Conservation (phyloP, 2,888 invertebrate genomes). For the Eristalis intricaria region DNA sequence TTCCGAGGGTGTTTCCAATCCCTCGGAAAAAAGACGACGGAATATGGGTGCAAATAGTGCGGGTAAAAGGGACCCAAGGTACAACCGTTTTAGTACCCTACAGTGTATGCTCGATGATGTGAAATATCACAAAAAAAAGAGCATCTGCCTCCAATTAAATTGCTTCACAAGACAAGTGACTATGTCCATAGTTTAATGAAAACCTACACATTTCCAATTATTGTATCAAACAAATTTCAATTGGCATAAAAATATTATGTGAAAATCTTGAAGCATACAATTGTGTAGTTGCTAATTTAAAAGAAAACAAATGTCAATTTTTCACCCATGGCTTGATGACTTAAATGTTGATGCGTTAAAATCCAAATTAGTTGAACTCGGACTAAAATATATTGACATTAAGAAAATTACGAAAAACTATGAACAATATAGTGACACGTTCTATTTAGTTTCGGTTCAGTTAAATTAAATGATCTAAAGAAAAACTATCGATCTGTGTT, state of each 20-base stretch:
- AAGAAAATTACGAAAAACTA: conserved; percentile 43
- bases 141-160: background rate
- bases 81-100: background rate
- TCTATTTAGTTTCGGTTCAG: too few species aligned
- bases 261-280: conserved; percentile 43
- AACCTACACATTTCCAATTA: background rate
- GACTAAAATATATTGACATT: conserved; percentile 48
- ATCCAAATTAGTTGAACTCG: conserved; percentile 40
- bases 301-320: too few species aligned
- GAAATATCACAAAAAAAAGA: background rate
- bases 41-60: background rate
- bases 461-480: too few species aligned
- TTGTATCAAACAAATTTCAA: conserved; percentile 53
- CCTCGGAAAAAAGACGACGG: background rate
- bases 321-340: conserved; percentile 41
- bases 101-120: background rate
- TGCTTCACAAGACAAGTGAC: background rate
- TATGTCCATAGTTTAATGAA: conserved; percentile 11
- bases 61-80: background rate
- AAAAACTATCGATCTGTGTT: too few species aligned
- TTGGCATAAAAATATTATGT: conserved; percentile 60
- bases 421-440: conserved; percentile 32
- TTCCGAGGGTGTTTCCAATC: background rate
- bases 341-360: conserved; percentile 25
- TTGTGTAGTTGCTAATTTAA: conserved; percentile 37